phyloP scores from a whole-genome alignment of 2,888 invertebrate genomes.

The Chironomus riparius region DNA sequence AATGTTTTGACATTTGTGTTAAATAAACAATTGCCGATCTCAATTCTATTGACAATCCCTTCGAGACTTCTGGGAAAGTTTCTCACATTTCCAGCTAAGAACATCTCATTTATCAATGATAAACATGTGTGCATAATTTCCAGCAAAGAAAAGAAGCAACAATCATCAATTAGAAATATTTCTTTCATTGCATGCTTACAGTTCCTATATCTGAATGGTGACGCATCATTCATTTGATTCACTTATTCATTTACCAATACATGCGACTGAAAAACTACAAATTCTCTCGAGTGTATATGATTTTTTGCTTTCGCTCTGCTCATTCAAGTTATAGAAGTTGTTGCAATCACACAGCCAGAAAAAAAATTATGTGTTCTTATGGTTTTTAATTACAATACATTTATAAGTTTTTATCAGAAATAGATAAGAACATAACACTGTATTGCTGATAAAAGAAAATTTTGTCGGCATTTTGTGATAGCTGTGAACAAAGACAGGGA shows the following conservation, averaged over 20 bases:
- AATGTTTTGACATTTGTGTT: too few relatives aligned
- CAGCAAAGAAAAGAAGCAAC: background rate
- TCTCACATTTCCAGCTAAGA: too few relatives aligned
- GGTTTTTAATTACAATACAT: too few relatives aligned
- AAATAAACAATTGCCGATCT: too few relatives aligned
- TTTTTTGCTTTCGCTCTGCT: background rate
- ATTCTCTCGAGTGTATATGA: background rate
- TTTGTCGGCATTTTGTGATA: background rate
- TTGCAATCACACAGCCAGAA: background rate
- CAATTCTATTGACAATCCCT: too few relatives aligned
- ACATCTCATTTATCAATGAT: too few relatives aligned
- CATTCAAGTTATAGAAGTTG: constrained; percentile 9
- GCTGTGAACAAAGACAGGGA: background rate
- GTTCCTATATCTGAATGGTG: background rate
- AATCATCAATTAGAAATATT: background rate
- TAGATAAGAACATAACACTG: background rate
- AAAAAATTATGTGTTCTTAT: background rate
- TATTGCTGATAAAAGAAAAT: background rate
- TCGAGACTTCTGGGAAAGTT: too few relatives aligned
- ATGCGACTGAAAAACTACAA: background rate
- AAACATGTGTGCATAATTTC: too few relatives aligned
- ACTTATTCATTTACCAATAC: background rate
- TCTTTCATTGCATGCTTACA: background rate
- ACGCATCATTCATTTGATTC: constrained; percentile 1
- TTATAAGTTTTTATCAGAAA: background rate